phyloP scores from a whole-genome alignment of 2,797 vertebrate species.

The Gastrophryne carolinensis region DNA sequence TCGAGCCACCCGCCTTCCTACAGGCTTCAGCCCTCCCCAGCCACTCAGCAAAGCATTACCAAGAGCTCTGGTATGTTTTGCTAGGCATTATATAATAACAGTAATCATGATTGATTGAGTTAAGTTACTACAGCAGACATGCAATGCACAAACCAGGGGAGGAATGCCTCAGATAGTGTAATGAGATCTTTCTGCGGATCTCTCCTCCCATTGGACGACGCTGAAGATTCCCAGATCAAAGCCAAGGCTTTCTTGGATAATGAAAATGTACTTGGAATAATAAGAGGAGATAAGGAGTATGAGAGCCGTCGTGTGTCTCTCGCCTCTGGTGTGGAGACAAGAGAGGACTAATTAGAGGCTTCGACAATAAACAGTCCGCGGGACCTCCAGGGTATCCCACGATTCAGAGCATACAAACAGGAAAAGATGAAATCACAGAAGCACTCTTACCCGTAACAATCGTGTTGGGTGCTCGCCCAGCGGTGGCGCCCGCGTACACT shows the following conservation, averaged over 20 bases:
- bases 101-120: slow-evolving; percentile 37
- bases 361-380: neutral
- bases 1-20: neutral
- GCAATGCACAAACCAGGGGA: neutral
- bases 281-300: slow-evolving; percentile 15
- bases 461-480: too few relatives aligned
- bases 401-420: too few relatives aligned
- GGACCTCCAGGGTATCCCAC: neutral
- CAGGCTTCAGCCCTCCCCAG: neutral
- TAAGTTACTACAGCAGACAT: slow-evolving; percentile 21
- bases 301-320: slow-evolving; percentile 15
- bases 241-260: slow-evolving; percentile 5
- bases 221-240: slow-evolving; percentile 20
- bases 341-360: neutral
- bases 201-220: neutral
- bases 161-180: slow-evolving; percentile 33
- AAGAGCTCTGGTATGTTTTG: slow-evolving; percentile 20
- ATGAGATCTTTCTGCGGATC: slow-evolving; percentile 12
- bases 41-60: slow-evolving; percentile 12
- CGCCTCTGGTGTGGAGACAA: neutral
- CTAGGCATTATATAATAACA: slow-evolving; percentile 12
- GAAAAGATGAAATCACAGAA: neutral
- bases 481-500: too few relatives aligned
- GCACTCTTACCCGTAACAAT: neutral
- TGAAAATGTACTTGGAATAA: slow-evolving; percentile 20